A percentile compares a stretch with the other conserved stretches of the same genome.
phyloP scores from a whole-genome alignment of 2,113 vertebrate species.

The Vidua chalybeata region DNA sequence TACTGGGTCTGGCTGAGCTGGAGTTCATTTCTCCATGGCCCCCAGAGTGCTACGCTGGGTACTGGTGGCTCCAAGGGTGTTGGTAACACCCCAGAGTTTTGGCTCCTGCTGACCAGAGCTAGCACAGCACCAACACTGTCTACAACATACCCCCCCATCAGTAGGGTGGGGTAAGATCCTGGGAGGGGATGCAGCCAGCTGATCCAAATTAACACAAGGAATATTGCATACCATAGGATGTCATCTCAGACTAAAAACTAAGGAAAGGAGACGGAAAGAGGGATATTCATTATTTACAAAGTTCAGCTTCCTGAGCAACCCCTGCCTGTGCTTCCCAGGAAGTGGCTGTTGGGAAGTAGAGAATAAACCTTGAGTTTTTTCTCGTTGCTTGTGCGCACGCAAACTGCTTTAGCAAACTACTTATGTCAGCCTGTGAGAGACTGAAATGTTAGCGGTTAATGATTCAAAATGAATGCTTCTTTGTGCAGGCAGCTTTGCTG shows the following conservation, averaged over 20 bases:
- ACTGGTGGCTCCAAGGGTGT: not conserved
- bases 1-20: not conserved
- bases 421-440: not conserved
- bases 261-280: not conserved
- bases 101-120: not conserved
- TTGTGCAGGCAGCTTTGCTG: not conserved
- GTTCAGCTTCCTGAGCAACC: not conserved
- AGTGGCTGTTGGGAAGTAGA: not conserved
- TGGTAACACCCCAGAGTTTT: not conserved
- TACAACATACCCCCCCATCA: too few relatives aligned
- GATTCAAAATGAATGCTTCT: not conserved
- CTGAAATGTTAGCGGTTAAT: not conserved
- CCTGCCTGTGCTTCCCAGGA: not conserved
- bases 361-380: not conserved
- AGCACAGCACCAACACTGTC: not conserved
- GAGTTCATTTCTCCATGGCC: not conserved
- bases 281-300: not conserved
- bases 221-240: not conserved
- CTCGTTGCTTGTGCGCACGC: fast-evolving
- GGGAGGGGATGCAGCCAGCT: not conserved
- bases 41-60: not conserved
- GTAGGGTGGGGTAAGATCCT: not conserved
- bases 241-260: not conserved
- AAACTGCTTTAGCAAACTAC: not conserved
- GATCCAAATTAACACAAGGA: not conserved